Evolutionary conservation across 1,140 invertebrate genomes (phyloP).

Genomic region (Condylostylus longicornis): DNA sequence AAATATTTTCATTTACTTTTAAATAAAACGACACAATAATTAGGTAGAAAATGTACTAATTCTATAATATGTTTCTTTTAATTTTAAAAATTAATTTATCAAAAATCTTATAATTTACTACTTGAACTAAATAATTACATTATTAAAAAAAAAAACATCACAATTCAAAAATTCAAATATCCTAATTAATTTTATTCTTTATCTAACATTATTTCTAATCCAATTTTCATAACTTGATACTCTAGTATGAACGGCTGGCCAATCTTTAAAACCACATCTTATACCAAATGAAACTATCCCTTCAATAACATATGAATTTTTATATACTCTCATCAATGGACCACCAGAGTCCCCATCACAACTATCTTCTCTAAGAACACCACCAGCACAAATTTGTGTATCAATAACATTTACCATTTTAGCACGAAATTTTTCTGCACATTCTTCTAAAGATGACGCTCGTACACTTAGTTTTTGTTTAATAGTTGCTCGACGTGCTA

Average conservation of each 20-base stretch:
- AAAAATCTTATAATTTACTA: too few relatives aligned
- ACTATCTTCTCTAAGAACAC: conserved; percentile 39
- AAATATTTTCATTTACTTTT: too few relatives aligned
- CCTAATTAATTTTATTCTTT: too few relatives aligned
- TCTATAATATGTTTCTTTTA: too few relatives aligned
- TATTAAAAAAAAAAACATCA: too few relatives aligned
- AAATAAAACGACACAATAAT: too few relatives aligned
- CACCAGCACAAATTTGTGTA: conserved; percentile 42
- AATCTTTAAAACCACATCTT: conserved; percentile 30
- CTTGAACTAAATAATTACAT: too few relatives aligned
- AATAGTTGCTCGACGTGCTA: conserved; percentile 27
- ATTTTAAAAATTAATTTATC: too few relatives aligned
- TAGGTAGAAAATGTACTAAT: too few relatives aligned
- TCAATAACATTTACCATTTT: conserved; percentile 6
- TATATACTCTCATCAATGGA: conserved; percentile 36
- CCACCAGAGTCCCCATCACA: conserved; percentile 58
- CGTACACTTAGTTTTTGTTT: conserved; percentile 40
- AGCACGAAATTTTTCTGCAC: conserved; percentile 31
- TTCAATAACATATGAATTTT: conserved; percentile 35
- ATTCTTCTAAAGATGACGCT: conserved; percentile 31
- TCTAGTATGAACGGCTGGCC: conserved; percentile 37
- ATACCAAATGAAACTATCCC: conserved; percentile 40
- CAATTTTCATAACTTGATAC: conserved; percentile 33
- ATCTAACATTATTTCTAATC: conserved; percentile 30
- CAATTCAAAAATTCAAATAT: too few relatives aligned